Conservation (phyloP, 2,888 invertebrate genomes). For the Drosophila suboccidentalis region DNA sequence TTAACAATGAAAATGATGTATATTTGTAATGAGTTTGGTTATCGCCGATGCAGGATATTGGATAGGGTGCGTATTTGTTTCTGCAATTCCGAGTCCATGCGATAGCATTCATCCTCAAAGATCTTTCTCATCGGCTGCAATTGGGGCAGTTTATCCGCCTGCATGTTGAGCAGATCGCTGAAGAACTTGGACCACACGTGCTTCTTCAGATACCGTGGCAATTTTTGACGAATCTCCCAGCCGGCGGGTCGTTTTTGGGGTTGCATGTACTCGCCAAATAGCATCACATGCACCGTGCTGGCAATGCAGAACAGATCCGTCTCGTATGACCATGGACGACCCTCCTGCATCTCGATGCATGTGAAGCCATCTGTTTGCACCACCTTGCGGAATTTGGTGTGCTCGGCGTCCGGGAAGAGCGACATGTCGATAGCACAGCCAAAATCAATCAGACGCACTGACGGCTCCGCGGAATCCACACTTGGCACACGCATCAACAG, state of each 20-base stretch:
- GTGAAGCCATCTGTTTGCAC: slow-evolving; percentile 94
- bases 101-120: slow-evolving; percentile 84
- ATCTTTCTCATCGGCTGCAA: slow-evolving; percentile 86
- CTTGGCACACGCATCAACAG: slow-evolving; percentile 90
- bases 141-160: slow-evolving; percentile 91
- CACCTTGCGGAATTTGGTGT: slow-evolving; percentile 91
- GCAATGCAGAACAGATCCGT: slow-evolving; percentile 97
- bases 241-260: slow-evolving; percentile 88
- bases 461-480: slow-evolving; percentile 89
- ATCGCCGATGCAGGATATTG: slow-evolving; percentile 85
- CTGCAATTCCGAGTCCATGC: slow-evolving; percentile 85
- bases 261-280: slow-evolving; percentile 96
- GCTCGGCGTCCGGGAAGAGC: slow-evolving; percentile 90
- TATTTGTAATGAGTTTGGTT: slow-evolving; percentile 51
- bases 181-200: slow-evolving; percentile 94
- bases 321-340: slow-evolving; percentile 97
- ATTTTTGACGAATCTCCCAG: slow-evolving; percentile 90
- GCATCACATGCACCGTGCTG: slow-evolving; percentile 94
- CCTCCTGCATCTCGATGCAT: slow-evolving; percentile 96
- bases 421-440: slow-evolving; percentile 98
- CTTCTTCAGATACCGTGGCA: slow-evolving; percentile 91
- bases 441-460: slow-evolving; percentile 96
- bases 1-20: slow-evolving; percentile 9
- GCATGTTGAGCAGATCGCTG: slow-evolving; percentile 92
- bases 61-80: slow-evolving; percentile 85